Evolutionary conservation across 2,113 vertebrate species (phyloP).

Genomic region (Chlamydotis undulata): DNA sequence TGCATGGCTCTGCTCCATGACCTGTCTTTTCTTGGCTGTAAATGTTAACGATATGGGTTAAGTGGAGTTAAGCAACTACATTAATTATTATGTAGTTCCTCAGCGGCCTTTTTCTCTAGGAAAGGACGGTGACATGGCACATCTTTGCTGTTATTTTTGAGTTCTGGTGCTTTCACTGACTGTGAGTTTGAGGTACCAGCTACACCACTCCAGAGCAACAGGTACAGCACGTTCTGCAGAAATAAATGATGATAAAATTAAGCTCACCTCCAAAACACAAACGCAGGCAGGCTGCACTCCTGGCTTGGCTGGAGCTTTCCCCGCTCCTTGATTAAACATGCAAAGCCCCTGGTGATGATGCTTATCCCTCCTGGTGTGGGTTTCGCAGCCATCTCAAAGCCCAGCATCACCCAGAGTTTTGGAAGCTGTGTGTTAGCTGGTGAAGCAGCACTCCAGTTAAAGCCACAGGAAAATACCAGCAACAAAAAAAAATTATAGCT

Average conservation of each 20-base stretch:
- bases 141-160: not conserved
- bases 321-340: not conserved
- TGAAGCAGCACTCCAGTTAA: not conserved
- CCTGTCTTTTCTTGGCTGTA: not conserved
- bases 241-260: rapidly evolving
- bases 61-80: not conserved
- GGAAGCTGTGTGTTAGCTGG: not conserved
- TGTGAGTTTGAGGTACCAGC: not conserved
- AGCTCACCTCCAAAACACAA: not conserved
- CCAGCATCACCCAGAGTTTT: rapidly evolving
- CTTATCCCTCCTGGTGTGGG: not conserved
- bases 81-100: not conserved
- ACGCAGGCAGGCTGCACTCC: not conserved
- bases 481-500: not conserved
- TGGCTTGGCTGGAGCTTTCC: not conserved
- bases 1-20: not conserved
- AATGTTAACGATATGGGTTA: not conserved
- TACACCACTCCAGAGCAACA: not conserved
- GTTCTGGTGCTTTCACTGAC: too few relatives aligned
- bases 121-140: not conserved
- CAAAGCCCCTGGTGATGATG: not conserved
- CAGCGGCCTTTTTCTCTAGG: not conserved
- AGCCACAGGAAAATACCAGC: not conserved
- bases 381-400: not conserved
- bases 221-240: not conserved